Conservation (phyloP, 2,113 vertebrate species). For the Callithrix jacchus region DNA sequence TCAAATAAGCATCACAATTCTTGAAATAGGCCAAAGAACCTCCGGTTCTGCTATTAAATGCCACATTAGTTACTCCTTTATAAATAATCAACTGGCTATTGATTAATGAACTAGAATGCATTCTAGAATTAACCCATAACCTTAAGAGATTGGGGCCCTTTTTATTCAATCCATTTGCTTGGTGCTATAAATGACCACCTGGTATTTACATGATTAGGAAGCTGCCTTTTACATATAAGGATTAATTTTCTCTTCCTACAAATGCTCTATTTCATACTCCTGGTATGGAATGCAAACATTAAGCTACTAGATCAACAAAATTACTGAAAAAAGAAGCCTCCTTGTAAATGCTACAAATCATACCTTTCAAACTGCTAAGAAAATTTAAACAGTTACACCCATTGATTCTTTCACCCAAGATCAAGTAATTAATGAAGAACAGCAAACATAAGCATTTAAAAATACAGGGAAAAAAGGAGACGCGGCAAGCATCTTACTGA, state of each 20-base stretch:
- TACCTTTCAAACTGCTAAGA: slow-evolving; percentile 35
- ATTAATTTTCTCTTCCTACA: slow-evolving; percentile 81
- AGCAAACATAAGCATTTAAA: not conserved
- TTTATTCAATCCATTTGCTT: slow-evolving; percentile 75
- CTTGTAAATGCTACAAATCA: slow-evolving; percentile 70
- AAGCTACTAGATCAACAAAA: slow-evolving; percentile 81
- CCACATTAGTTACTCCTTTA: slow-evolving; percentile 54
- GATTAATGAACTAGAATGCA: slow-evolving; percentile 76
- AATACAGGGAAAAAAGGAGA: not conserved
- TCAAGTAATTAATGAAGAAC: slow-evolving; percentile 6
- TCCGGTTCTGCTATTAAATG: slow-evolving; percentile 58
- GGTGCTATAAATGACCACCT: slow-evolving; percentile 83
- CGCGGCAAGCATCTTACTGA: not conserved
- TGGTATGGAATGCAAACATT: slow-evolving; percentile 77
- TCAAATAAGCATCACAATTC: slow-evolving; percentile 72
- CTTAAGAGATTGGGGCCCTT: slow-evolving; percentile 72
- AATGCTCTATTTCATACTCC: slow-evolving; percentile 82
- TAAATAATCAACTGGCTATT: slow-evolving; percentile 67
- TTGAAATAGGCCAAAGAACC: slow-evolving; percentile 62
- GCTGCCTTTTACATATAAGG: slow-evolving; percentile 79
- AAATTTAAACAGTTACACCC: slow-evolving; percentile 21
- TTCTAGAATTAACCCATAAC: slow-evolving; percentile 81
- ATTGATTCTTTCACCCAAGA: not conserved
- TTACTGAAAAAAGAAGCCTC: slow-evolving; percentile 70
- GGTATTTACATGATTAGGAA: slow-evolving; percentile 79